Conservation (phyloP, 2,888 invertebrate species). For the Acronicta aceris region DNA sequence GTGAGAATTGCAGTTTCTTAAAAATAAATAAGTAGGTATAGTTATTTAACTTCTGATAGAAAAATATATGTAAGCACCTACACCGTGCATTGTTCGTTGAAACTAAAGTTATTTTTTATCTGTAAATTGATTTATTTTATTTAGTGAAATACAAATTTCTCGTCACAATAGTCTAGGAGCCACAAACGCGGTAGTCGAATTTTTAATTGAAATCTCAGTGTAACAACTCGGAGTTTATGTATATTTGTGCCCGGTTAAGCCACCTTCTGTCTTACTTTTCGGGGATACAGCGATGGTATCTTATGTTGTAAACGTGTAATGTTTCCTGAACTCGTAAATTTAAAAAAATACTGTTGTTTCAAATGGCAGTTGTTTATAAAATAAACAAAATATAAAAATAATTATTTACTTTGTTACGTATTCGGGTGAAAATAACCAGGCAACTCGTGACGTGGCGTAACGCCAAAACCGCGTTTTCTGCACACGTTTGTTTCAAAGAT, state of each 20-base stretch:
- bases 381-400: constrained; percentile 26
- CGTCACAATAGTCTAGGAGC: no score
- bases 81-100: no score
- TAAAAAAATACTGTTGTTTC: background rate
- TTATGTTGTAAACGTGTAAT: background rate
- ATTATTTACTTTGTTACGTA: constrained; percentile 21
- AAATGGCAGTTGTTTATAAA: constrained; percentile 4
- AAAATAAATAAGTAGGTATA: constrained; percentile 5
- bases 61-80: background rate
- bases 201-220: no score
- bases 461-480: constrained; percentile 47
- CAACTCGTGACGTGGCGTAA: constrained; percentile 52
- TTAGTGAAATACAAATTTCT: no score
- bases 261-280: no score
- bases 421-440: constrained; percentile 41
- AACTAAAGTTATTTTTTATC: no score
- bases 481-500: constrained; percentile 29
- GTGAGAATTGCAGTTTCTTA: constrained; percentile 12
- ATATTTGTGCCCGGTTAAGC: no score
- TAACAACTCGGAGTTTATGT: no score
- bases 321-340: background rate
- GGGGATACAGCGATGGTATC: no score
- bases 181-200: no score
- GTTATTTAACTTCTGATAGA: background rate
- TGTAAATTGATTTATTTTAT: no score